phyloP scores from a whole-genome alignment of 2,888 invertebrate species.

The Saturnia japonica region DNA sequence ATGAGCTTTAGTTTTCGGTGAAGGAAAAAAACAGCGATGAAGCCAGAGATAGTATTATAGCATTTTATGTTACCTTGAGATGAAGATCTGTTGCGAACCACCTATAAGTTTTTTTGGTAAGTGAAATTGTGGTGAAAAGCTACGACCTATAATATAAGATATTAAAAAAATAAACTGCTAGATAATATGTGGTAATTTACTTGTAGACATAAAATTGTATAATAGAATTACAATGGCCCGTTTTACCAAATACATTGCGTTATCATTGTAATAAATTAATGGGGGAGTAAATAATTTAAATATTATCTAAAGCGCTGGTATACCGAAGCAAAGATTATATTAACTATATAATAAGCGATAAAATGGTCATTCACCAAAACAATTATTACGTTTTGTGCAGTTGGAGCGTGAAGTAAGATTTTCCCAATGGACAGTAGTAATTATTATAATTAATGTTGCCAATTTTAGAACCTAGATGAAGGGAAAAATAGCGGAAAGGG shows the following conservation, averaged over 20 bases:
- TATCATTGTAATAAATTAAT: background rate
- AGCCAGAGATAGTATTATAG: too few species aligned
- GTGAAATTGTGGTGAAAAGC: too few species aligned
- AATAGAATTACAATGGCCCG: background rate
- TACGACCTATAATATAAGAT: too few species aligned
- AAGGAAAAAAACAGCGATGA: too few species aligned
- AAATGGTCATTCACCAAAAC: conserved; percentile 75
- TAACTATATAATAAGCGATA: conserved; percentile 51
- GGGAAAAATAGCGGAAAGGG: background rate
- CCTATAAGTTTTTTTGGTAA: too few species aligned
- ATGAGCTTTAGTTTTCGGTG: too few species aligned
- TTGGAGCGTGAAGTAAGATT: conserved; percentile 50
- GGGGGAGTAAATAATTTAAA: background rate
- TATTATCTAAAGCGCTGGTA: background rate
- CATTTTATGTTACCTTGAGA: too few species aligned
- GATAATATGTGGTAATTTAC: too few species aligned
- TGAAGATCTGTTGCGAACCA: too few species aligned
- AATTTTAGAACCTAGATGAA: background rate
- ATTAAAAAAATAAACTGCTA: too few species aligned
- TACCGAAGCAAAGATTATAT: background rate
- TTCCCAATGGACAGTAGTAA: conserved; percentile 47
- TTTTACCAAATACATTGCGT: background rate
- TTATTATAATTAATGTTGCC: background rate
- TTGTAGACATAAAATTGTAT: too few species aligned
- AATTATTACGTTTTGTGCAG: conserved; percentile 66